phyloP scores from a whole-genome alignment of 2,113 vertebrate genomes.

The Eolophus roseicapilla region DNA sequence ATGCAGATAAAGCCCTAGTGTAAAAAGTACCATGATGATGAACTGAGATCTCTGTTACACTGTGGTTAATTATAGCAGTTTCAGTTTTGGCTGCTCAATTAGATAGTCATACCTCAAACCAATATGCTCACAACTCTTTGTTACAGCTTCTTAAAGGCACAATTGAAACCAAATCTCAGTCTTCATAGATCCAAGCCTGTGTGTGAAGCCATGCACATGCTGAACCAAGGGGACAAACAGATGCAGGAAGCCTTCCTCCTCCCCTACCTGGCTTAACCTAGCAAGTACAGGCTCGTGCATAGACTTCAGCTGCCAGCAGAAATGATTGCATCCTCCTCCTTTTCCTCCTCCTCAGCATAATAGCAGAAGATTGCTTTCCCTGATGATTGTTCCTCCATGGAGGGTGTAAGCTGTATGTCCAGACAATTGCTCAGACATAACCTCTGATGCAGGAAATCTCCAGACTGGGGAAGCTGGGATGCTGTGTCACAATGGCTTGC shows the following conservation, averaged over 20 bases:
- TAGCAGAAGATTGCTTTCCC: background rate
- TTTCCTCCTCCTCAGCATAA: background rate
- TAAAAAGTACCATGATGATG: background rate
- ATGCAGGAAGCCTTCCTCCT: background rate
- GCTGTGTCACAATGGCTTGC: background rate
- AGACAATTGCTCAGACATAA: background rate
- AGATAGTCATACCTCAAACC: background rate
- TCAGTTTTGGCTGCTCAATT: background rate
- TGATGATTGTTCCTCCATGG: background rate
- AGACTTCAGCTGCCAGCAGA: background rate
- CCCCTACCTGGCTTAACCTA: background rate
- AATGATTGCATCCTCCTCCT: background rate
- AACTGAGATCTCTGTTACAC: background rate
- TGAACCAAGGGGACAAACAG: rapidly evolving
- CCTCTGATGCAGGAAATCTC: background rate
- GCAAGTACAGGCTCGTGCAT: background rate
- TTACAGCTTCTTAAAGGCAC: background rate
- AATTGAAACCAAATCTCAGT: background rate
- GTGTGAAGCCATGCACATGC: background rate
- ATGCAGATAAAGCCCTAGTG: background rate
- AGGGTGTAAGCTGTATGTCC: background rate
- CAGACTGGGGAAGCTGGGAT: background rate
- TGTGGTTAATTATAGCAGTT: background rate
- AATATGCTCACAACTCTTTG: background rate
- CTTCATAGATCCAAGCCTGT: background rate